phyloP scores from a whole-genome alignment of 2,113 vertebrate genomes.

The Polyodon spathula region DNA sequence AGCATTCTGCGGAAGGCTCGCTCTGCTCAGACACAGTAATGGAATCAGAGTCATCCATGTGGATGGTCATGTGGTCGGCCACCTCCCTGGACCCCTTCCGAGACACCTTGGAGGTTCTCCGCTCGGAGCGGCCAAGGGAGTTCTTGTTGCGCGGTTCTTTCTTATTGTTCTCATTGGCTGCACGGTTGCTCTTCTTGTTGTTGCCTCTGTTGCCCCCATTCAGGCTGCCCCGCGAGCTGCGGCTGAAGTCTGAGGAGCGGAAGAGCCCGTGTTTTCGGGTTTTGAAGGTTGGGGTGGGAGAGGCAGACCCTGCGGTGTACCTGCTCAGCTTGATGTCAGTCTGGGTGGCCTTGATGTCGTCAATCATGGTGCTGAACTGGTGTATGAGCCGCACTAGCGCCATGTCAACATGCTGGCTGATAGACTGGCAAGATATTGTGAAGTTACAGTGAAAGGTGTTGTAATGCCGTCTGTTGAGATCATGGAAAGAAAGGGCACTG shows the following conservation, averaged over 20 bases:
- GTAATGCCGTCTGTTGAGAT: constrained; percentile 85
- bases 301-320: constrained; percentile 91
- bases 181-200: constrained; percentile 74
- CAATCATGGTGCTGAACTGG: constrained; percentile 97
- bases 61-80: constrained; percentile 89
- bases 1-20: constrained; percentile 94
- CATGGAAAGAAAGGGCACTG: constrained; percentile 81
- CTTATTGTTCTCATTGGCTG: constrained; percentile 61
- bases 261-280: constrained; percentile 83
- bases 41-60: constrained; percentile 96
- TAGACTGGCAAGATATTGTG: constrained; percentile 90
- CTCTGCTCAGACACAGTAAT: constrained; percentile 97
- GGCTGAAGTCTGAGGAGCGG: constrained; percentile 90
- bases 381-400: constrained; percentile 94
- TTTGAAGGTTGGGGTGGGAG: constrained; percentile 91
- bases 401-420: constrained; percentile 97
- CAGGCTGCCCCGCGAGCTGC: constrained; percentile 86
- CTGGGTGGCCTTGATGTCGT: constrained; percentile 94
- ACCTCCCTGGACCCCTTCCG: constrained; percentile 93
- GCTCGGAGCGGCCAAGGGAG: constrained; percentile 77
- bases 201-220: constrained; percentile 74
- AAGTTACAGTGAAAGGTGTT: constrained; percentile 95
- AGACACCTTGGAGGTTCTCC: constrained; percentile 88
- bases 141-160: constrained; percentile 79
- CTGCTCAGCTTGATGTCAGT: constrained; percentile 96